Conservation (phyloP, 2,113 vertebrate genomes). For the cat (Felis catus) region DNA sequence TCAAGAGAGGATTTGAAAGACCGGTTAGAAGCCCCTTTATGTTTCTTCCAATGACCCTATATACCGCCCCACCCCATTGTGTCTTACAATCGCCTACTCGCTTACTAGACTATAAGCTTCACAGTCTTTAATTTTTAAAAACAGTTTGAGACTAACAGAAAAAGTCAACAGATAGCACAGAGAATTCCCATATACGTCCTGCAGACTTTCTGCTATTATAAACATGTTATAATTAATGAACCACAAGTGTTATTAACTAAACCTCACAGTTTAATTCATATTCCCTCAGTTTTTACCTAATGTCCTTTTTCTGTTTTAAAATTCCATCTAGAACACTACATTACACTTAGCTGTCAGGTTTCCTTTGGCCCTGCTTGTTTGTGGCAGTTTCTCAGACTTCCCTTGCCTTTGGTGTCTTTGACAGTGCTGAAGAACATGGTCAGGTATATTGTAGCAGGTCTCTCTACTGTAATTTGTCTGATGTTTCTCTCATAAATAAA, state of each 20-base stretch:
- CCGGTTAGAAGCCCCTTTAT: neutral
- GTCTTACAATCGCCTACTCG: neutral
- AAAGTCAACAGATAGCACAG: neutral
- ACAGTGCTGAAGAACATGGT: neutral
- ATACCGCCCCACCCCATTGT: neutral
- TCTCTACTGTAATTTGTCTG: neutral
- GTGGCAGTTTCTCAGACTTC: neutral
- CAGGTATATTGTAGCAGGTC: neutral
- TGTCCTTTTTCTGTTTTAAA: neutral
- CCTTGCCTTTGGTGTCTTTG: neutral
- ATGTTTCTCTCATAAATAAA: neutral
- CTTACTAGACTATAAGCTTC: neutral
- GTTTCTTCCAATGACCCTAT: neutral
- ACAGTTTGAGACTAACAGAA: neutral
- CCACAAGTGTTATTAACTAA: neutral
- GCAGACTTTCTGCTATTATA: neutral
- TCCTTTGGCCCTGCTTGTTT: neutral
- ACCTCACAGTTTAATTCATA: neutral
- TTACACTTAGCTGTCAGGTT: neutral
- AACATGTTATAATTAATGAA: neutral
- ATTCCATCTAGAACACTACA: neutral
- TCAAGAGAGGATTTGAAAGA: neutral
- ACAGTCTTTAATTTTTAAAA: neutral
- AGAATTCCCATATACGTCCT: neutral
- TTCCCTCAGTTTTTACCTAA: neutral